phyloP scores from a whole-genome alignment of 2,113 vertebrate species.

The Tympanuchus pallidicinctus region DNA sequence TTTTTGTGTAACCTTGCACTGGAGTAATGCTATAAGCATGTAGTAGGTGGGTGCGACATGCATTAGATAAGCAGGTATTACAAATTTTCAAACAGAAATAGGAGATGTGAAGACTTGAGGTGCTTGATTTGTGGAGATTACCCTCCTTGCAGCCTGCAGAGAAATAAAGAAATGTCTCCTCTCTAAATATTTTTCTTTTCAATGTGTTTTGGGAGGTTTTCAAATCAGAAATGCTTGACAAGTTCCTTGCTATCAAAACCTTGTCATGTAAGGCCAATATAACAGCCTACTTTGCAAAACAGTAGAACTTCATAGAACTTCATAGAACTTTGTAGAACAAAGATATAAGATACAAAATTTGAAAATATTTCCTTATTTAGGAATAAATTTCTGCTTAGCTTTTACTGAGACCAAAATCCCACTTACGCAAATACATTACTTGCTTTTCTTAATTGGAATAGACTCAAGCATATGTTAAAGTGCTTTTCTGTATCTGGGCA shows the following conservation, averaged over 20 bases:
- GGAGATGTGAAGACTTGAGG: too few relatives aligned
- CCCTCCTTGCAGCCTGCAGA: too few relatives aligned
- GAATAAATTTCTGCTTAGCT: neutral
- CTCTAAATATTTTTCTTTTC: too few relatives aligned
- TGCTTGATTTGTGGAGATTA: too few relatives aligned
- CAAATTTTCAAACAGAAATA: too few relatives aligned
- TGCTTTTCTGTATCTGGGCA: neutral
- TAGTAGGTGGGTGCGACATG: too few relatives aligned
- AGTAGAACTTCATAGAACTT: neutral
- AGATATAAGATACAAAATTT: neutral
- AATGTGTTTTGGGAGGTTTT: too few relatives aligned
- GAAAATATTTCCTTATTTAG: neutral
- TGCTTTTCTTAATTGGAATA: neutral
- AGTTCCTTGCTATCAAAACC: neutral
- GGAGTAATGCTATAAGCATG: too few relatives aligned
- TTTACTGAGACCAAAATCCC: neutral
- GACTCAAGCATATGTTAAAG: neutral
- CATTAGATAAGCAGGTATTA: too few relatives aligned
- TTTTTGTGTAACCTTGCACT: too few relatives aligned
- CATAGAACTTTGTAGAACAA: neutral
- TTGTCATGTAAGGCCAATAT: neutral
- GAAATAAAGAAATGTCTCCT: too few relatives aligned
- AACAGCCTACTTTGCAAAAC: neutral
- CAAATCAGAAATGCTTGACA: too few relatives aligned
- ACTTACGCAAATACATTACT: neutral